These are phyloP conservation scores for Opisthocomus hoazin DNA, from an alignment of 2,113 vertebrate species.

Conservation along the genomic window DNA sequence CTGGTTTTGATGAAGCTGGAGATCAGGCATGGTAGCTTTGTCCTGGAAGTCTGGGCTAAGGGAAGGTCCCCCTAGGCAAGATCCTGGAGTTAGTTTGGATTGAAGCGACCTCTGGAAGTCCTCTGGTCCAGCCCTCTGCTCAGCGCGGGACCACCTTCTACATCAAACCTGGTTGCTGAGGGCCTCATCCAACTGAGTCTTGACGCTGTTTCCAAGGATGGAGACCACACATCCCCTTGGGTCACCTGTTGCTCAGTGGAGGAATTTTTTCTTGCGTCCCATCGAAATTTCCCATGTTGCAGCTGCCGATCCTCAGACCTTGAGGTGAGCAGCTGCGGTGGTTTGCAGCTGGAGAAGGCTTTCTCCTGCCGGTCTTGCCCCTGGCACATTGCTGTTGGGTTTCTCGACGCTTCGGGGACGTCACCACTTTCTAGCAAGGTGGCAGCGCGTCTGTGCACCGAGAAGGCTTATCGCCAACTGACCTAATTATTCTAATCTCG, in stretches of 20 bases:
- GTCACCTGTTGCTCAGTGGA: neutral
- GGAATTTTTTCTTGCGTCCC: neutral
- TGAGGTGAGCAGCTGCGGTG: neutral
- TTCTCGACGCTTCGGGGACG: neutral
- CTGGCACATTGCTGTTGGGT: neutral
- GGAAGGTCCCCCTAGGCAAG: neutral
- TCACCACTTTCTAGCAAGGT: neutral
- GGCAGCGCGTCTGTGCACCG: neutral
- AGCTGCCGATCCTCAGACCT: fast-evolving
- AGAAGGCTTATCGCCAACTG: slow-evolving; percentile 14
- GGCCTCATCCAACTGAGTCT: neutral
- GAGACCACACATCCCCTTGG: fast-evolving
- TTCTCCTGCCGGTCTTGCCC: neutral
- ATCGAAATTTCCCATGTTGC: fast-evolving
- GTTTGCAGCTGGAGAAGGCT: neutral
- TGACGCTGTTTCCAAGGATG: neutral
- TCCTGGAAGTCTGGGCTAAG: neutral
- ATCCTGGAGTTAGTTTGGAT: neutral
- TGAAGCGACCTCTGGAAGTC: neutral
- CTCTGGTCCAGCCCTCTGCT: neutral
- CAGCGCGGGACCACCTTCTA: neutral
- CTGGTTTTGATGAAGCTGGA: neutral
- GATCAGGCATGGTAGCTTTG: neutral
- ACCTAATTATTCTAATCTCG: slow-evolving; percentile 30
- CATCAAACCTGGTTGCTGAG: neutral